A percentile compares a stretch with the other conserved stretches of the same genome.
Evolutionary conservation across 2,113 vertebrate genomes (phyloP).

Genomic region (Leuciscus idus): DNA sequence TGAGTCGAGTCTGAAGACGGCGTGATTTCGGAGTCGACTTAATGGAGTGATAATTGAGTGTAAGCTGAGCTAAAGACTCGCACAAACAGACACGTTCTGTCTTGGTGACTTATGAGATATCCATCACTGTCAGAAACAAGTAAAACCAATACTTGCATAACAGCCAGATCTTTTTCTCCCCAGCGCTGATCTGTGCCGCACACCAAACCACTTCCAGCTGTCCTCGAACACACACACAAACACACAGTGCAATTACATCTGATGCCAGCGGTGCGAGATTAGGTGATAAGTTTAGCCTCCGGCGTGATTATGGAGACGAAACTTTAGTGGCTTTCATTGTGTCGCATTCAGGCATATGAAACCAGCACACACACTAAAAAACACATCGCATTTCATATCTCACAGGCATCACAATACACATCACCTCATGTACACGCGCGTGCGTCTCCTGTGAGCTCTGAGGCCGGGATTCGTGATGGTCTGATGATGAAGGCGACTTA

Average conservation of each 20-base stretch:
- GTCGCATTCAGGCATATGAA: constrained; percentile 30
- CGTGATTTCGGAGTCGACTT: constrained; percentile 45
- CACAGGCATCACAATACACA: neutral
- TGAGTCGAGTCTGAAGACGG: neutral
- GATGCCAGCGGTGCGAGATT: constrained; percentile 56
- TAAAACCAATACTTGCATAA: constrained; percentile 63
- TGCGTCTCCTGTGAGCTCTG: neutral
- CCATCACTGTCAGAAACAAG: constrained; percentile 56
- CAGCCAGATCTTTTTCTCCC: constrained; percentile 61
- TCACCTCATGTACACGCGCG: neutral
- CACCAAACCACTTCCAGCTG: constrained; percentile 80
- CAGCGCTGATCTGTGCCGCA: constrained; percentile 61
- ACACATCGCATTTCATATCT: neutral
- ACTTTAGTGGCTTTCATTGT: constrained; percentile 70
- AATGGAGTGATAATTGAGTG: constrained; percentile 56
- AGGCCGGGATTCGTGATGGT: neutral
- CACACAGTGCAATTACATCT: constrained; percentile 52
- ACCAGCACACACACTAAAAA: constrained; percentile 37
- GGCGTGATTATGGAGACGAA: constrained; percentile 74
- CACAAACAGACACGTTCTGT: constrained; percentile 59
- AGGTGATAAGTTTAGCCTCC: constrained; percentile 73
- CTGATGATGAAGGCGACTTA: neutral
- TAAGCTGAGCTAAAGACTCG: constrained; percentile 62
- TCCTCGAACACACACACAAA: constrained; percentile 62
- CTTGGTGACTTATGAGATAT: constrained; percentile 49